Base-by-base conservation (phyloP, 2,888 invertebrate species). In the Ophonus ardosiacus region DNA sequence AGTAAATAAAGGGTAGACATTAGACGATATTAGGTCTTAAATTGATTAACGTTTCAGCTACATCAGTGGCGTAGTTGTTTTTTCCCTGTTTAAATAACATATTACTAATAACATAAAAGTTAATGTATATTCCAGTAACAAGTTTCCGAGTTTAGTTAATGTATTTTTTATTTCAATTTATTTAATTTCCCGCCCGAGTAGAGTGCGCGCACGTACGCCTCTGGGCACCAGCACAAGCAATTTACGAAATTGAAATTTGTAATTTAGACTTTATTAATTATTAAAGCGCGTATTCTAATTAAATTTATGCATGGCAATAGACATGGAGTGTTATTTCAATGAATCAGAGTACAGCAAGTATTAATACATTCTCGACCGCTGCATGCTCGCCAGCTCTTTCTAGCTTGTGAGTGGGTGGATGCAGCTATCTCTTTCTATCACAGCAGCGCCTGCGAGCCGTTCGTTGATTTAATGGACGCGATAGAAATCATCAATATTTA, bases 231-330 rank as follows among this genome's bases (percentile, higher is more conserved):
- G 38, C 61, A 43, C 80, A 51, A 78, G 76, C 79, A 85, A 85
- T 85, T 85, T 85, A 85, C 85, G 68, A 85, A 85, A 85, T 85
- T 85, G 85, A 85, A 85, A 85, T 85, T 79, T 85, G 85, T 85
- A 85, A 85, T 85, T 85, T 85, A 79, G 79, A 85, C 80, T 85
- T 85, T 79, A 85, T 85, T 85, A 79, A 85, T 85, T 85, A 85
- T 85, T 79, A 85, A 85, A 85, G 84, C 68, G 63, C 63, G 63
- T 79, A 84, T 78, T 78, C 84, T 85, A 85, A 85, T 85, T 85
- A 85, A 85, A 80, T 85, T 85, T 85, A 85, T 79, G 74, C 83
- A 83, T 83, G 83, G 76, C 83, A 76, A 76, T 83, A 83, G 76
- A 83, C 74, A 76, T 59, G 61, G 61, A 76, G 83, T 76, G 83